A percentile compares a stretch with the other conserved stretches of the same genome.
Conservation (phyloP, 2,113 vertebrate genomes). For the Hymenochirus boettgeri region DNA sequence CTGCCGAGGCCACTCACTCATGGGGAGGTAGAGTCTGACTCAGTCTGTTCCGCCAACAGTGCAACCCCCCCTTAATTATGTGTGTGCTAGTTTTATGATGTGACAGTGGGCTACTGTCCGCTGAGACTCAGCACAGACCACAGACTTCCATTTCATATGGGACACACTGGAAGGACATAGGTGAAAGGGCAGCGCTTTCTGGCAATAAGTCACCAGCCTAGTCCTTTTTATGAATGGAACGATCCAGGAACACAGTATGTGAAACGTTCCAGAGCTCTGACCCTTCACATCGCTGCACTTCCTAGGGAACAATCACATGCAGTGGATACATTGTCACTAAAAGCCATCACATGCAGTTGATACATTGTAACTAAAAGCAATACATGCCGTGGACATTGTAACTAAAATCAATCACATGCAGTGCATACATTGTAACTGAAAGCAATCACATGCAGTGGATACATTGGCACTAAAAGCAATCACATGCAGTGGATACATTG, state of each 20-base stretch:
- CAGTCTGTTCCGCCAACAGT: too few species aligned
- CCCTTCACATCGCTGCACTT: neutral
- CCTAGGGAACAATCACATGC: too few species aligned
- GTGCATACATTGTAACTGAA: too few species aligned
- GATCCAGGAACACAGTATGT: constrained; percentile 7
- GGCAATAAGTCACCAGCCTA: constrained; percentile 21
- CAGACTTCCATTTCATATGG: constrained; percentile 18
- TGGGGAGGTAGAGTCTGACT: constrained; percentile 8
- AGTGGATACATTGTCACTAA: too few species aligned
- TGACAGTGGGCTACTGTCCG: constrained; percentile 34
- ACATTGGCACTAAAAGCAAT: too few species aligned
- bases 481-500: too few species aligned
- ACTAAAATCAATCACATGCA: too few species aligned
- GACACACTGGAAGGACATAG: constrained; percentile 16
- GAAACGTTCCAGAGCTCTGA: constrained; percentile 1
- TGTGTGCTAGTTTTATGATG: constrained; percentile 17
- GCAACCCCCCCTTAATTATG: constrained; percentile 11
- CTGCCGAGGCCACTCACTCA: constrained; percentile 18
- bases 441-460: too few species aligned
- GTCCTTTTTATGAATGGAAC: constrained; percentile 38
- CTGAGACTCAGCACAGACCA: constrained; percentile 31
- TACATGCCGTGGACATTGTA: too few species aligned
- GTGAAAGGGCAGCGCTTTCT: constrained; percentile 30
- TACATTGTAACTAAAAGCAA: too few species aligned
- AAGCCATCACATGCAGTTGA: too few species aligned